A percentile compares a stretch with the other conserved stretches of the same genome.
These are phyloP conservation scores for Pharmacophagus antenor DNA, from an alignment of 2,888 invertebrate species.

Conservation along the genomic window DNA sequence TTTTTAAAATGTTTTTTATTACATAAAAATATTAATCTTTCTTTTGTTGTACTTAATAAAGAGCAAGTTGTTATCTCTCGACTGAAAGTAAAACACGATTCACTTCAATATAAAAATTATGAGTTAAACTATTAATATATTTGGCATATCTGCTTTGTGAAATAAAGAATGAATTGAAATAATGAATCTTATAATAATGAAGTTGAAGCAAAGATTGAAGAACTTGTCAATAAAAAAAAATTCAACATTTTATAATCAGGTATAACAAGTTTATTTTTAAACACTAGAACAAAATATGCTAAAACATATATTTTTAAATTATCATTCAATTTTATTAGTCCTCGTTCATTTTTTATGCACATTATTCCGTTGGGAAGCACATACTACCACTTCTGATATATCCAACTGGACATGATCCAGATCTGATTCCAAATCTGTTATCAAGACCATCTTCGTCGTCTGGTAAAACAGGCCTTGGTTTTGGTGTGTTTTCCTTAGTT, in stretches of 20 bases:
- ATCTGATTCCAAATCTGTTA: slow-evolving; percentile 20
- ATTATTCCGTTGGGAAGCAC: slow-evolving; percentile 8
- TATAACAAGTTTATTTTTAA: neutral
- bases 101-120: too few relatives aligned
- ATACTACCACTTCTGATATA: slow-evolving; percentile 3
- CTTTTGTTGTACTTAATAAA: too few relatives aligned
- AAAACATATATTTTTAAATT: neutral
- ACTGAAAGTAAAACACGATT: too few relatives aligned
- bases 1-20: too few relatives aligned
- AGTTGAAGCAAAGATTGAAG: too few relatives aligned
- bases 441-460: slow-evolving; percentile 13
- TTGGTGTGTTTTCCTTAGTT: neutral
- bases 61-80: too few relatives aligned
- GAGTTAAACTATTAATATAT: too few relatives aligned
- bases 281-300: neutral
- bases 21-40: too few relatives aligned
- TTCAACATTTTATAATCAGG: neutral
- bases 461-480: slow-evolving; percentile 19
- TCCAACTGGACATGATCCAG: slow-evolving; percentile 7
- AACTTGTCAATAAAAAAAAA: neutral
- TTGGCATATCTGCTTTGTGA: too few relatives aligned
- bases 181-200: too few relatives aligned
- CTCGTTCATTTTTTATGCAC: neutral
- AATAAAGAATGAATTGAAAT: neutral
- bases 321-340: neutral